A percentile compares a stretch with the other conserved stretches of the same genome.
Evolutionary conservation across 2,888 invertebrate species (phyloP).

Genomic region (Craniophora ligustri): DNA sequence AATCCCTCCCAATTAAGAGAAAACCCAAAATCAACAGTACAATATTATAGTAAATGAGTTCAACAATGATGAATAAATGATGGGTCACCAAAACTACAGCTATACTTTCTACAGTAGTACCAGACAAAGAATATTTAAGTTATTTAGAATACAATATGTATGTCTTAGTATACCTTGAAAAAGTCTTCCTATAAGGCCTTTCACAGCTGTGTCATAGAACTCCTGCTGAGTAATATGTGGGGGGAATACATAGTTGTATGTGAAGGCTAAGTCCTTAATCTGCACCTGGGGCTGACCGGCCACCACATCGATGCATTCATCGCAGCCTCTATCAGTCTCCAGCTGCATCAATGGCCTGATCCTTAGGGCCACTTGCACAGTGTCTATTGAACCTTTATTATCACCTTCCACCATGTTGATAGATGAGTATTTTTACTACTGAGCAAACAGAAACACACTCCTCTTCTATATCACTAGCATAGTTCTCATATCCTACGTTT

Average conservation of each 20-base stretch:
- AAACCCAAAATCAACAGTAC: no score
- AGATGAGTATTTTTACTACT: conserved; percentile 19
- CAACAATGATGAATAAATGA: no score
- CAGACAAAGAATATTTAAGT: not conserved
- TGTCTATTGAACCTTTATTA: conserved; percentile 76
- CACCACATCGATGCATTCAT: conserved; percentile 91
- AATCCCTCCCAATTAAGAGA: no score
- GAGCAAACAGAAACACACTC: conserved; percentile 38
- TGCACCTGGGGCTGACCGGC: conserved; percentile 91
- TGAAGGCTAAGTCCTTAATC: conserved; percentile 92
- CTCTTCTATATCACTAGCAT: conserved; percentile 29
- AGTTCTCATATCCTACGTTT: conserved; percentile 54
- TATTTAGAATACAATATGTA: not conserved
- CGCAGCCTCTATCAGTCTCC: conserved; percentile 93
- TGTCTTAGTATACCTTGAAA: conserved; percentile 92
- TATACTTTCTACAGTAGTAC: no score
- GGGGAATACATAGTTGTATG: conserved; percentile 95
- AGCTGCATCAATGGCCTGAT: conserved; percentile 93
- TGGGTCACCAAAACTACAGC: no score
- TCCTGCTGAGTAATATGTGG: conserved; percentile 91
- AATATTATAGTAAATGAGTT: no score
- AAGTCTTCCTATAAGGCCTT: conserved; percentile 91
- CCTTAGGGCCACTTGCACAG: conserved; percentile 94
- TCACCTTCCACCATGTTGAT: conserved; percentile 78
- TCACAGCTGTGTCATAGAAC: conserved; percentile 92